Conservation (phyloP, 2,797 vertebrate species). For the Peromyscus eremicus region DNA sequence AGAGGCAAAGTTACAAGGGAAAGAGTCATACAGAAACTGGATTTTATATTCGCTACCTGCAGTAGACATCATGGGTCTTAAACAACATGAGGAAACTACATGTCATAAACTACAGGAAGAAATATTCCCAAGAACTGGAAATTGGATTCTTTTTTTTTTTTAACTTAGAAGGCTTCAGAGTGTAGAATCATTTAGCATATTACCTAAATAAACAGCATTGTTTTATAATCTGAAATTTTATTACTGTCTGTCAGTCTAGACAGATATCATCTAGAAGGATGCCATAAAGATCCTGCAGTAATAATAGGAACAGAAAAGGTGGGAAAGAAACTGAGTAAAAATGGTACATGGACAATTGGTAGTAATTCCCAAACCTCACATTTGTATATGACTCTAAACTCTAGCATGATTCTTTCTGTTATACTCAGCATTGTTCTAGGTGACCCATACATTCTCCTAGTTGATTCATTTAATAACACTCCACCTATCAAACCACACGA, state of each 20-base stretch:
- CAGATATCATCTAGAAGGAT: background rate
- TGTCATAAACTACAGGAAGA: background rate
- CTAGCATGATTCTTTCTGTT: rapidly evolving
- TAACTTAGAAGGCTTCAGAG: background rate
- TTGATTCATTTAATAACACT: background rate
- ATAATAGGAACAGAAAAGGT: background rate
- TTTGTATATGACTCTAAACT: background rate
- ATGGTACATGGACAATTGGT: background rate
- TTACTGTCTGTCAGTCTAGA: background rate
- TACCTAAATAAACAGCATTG: background rate
- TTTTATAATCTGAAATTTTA: conserved; percentile 21
- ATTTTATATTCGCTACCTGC: background rate
- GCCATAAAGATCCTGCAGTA: too few relatives aligned
- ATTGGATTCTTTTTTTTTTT: background rate
- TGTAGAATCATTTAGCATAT: background rate
- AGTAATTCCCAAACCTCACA: background rate
- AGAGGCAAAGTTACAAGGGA: background rate
- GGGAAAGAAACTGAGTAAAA: background rate
- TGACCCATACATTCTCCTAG: background rate
- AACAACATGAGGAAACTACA: background rate
- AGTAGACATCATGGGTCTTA: background rate
- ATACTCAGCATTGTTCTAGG: background rate
- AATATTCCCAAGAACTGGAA: background rate
- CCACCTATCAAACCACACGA: background rate
- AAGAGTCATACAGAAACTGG: background rate